These are phyloP conservation scores for Acanthurus leucopareius DNA, from an alignment of 2,797 vertebrate genomes.

Conservation along the genomic window DNA sequence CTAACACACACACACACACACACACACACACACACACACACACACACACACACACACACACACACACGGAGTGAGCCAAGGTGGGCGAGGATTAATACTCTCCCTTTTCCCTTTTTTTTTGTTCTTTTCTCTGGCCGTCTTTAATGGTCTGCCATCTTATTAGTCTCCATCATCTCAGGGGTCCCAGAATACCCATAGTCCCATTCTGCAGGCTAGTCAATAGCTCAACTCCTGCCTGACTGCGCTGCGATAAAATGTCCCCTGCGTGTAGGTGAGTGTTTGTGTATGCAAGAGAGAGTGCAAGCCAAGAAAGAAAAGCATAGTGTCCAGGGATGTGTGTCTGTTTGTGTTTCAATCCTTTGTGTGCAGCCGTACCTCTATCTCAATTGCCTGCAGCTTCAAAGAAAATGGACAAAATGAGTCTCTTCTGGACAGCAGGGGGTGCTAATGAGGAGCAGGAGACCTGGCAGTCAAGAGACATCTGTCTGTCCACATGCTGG, in stretches of 20 bases:
- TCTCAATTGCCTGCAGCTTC: slow-evolving; percentile 38
- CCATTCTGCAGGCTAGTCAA: slow-evolving; percentile 56
- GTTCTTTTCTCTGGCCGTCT: slow-evolving; percentile 33
- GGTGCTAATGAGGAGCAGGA: slow-evolving; percentile 40
- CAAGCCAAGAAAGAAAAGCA: slow-evolving; percentile 15
- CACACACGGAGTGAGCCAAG: slow-evolving; percentile 14
- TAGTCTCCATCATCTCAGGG: slow-evolving; percentile 54
- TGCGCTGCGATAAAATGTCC: slow-evolving; percentile 56
- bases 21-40: slow-evolving; percentile 4
- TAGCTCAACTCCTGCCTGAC: slow-evolving; percentile 59
- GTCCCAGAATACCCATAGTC: slow-evolving; percentile 52
- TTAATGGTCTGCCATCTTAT: slow-evolving; percentile 67
- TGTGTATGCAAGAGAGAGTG: slow-evolving; percentile 32
- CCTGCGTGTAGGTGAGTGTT: slow-evolving; percentile 36
- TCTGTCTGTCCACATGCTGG: slow-evolving; percentile 56
- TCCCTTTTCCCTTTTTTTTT: slow-evolving; percentile 22
- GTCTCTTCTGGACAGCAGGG: slow-evolving; percentile 42
- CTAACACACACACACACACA: slow-evolving; percentile 4
- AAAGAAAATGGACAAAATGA: slow-evolving; percentile 6
- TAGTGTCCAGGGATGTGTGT: slow-evolving; percentile 36
- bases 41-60: slow-evolving; percentile 6
- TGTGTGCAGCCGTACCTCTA: slow-evolving; percentile 17
- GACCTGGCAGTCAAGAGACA: slow-evolving; percentile 34
- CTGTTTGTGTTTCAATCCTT: slow-evolving; percentile 22
- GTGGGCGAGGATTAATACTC: slow-evolving; percentile 22